Conservation (phyloP, 2,888 invertebrate genomes). For the Deilephila porcellus region DNA sequence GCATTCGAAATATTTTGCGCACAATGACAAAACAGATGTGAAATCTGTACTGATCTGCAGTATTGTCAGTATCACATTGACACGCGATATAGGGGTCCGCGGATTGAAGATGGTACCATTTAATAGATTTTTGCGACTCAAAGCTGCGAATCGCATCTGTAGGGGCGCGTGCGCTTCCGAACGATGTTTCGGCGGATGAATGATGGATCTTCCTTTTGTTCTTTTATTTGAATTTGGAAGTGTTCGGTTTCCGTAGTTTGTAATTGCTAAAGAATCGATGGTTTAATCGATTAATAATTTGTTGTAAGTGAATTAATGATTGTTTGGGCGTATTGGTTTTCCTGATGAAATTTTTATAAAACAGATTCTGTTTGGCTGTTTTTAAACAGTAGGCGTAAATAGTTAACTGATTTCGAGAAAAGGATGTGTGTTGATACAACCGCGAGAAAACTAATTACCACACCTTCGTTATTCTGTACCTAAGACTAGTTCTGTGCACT, state of each 20-base stretch:
- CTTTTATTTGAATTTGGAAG: slow-evolving; percentile 28
- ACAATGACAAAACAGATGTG: slow-evolving; percentile 42
- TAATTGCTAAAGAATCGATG: background rate
- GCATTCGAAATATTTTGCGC: slow-evolving; percentile 1
- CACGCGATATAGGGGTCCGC: slow-evolving; percentile 29
- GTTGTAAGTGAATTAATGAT: slow-evolving; percentile 1
- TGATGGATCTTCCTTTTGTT: slow-evolving; percentile 44
- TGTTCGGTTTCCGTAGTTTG: slow-evolving; percentile 27
- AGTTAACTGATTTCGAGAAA: too few species aligned
- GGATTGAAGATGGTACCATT: slow-evolving; percentile 20
- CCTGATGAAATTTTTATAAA: background rate
- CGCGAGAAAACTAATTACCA: too few species aligned
- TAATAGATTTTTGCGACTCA: slow-evolving; percentile 41
- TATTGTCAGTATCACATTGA: slow-evolving; percentile 35
- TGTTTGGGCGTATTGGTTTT: background rate
- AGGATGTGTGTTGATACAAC: too few species aligned
- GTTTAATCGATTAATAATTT: background rate
- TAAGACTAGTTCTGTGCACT: too few species aligned
- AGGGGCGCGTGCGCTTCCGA: slow-evolving; percentile 61
- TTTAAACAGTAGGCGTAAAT: too few species aligned
- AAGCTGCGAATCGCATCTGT: slow-evolving; percentile 68
- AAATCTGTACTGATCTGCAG: slow-evolving; percentile 39
- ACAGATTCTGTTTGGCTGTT: background rate
- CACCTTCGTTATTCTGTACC: too few species aligned
- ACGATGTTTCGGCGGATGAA: slow-evolving; percentile 72